phyloP scores from a whole-genome alignment of 1,140 invertebrate species.

The Dreissena polymorpha region DNA sequence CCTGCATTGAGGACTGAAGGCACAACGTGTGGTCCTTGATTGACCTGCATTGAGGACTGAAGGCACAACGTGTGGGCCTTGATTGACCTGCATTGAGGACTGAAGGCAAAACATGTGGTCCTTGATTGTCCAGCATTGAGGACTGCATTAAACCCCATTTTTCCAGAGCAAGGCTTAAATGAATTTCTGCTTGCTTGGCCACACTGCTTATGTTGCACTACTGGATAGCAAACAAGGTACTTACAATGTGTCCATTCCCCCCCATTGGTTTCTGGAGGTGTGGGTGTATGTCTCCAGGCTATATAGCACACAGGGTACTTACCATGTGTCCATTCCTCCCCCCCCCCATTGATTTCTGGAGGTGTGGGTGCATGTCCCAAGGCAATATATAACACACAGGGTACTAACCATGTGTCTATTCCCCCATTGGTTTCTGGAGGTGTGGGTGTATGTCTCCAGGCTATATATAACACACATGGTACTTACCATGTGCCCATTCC shows the following conservation, averaged over 20 bases:
- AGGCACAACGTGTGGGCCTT: too few species aligned
- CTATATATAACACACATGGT: background rate
- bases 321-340: constrained; percentile 75
- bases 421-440: constrained; percentile 76
- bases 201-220: too few species aligned
- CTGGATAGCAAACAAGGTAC: constrained; percentile 16
- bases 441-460: constrained; percentile 76
- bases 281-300: constrained; percentile 75
- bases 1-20: too few species aligned
- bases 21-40: too few species aligned
- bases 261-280: constrained; percentile 77
- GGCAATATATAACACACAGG: constrained; percentile 22
- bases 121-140: too few species aligned
- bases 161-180: too few species aligned
- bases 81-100: too few species aligned
- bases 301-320: constrained; percentile 51
- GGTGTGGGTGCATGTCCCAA: constrained; percentile 76
- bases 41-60: too few species aligned
- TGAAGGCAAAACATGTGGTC: too few species aligned
- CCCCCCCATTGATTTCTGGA: constrained; percentile 77
- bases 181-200: too few species aligned
- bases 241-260: constrained; percentile 75
- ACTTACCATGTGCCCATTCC: constrained; percentile 75
- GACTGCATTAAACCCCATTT: too few species aligned
- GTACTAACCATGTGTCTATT: constrained; percentile 74